phyloP scores from a whole-genome alignment of 2,113 vertebrate species.

The Melanerpes aurifrons region DNA sequence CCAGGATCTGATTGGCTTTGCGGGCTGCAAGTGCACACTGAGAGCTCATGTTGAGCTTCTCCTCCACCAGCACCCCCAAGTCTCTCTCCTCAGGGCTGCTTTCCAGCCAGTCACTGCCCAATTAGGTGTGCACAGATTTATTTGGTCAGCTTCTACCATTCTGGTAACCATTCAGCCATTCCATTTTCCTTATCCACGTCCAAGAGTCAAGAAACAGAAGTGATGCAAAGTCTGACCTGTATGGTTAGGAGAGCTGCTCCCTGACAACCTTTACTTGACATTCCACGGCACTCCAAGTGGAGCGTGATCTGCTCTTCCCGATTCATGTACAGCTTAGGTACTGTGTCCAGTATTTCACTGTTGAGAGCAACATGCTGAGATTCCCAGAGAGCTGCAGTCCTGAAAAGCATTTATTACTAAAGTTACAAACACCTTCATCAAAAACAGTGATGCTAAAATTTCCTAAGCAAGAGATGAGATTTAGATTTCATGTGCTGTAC shows the following conservation, averaged over 20 bases:
- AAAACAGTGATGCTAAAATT: neutral
- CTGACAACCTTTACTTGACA: constrained; percentile 86
- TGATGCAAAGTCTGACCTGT: constrained; percentile 74
- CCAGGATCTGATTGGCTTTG: too few relatives aligned
- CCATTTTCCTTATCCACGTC: too few relatives aligned
- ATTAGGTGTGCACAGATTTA: fast-evolving
- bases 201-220: neutral
- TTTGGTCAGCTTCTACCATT: neutral
- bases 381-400: constrained; percentile 89
- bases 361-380: constrained; percentile 93
- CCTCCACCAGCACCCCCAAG: too few relatives aligned
- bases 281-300: constrained; percentile 88
- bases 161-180: neutral
- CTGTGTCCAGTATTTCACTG: constrained; percentile 85
- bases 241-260: constrained; percentile 88
- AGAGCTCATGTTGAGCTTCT: too few relatives aligned
- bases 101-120: too few relatives aligned
- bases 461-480: neutral
- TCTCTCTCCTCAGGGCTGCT: too few relatives aligned
- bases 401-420: constrained; percentile 63
- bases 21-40: too few relatives aligned
- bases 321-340: constrained; percentile 91
- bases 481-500: neutral
- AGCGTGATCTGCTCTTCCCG: constrained; percentile 90
- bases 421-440: neutral